Conservation (phyloP, 1,140 invertebrate genomes). For the Aphis craccivora region DNA sequence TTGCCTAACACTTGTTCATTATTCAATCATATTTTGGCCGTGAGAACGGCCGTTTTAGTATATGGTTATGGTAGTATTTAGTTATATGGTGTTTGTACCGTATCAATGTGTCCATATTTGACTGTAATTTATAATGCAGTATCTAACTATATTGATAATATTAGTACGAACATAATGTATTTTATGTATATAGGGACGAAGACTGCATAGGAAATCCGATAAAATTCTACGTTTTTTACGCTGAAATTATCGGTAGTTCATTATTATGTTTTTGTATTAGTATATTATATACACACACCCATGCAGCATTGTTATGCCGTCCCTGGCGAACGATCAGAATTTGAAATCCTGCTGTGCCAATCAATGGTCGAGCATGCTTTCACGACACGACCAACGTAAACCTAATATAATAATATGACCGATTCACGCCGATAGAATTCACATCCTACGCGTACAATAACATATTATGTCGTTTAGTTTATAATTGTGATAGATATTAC, state of each 20-base stretch:
- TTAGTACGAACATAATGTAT: not conserved
- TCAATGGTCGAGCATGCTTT: not conserved
- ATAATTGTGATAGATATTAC: not conserved
- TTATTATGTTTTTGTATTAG: not conserved
- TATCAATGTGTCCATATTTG: no score
- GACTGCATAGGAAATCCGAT: not conserved
- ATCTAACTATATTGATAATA: no score
- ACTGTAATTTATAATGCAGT: no score
- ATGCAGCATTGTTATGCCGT: not conserved
- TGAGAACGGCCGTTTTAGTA: no score
- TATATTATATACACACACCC: not conserved
- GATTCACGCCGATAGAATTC: not conserved
- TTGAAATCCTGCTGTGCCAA: not conserved
- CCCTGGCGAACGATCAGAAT: not conserved
- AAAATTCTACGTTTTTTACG: not conserved
- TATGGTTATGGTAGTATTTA: no score
- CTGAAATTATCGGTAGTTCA: not conserved
- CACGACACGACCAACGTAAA: not conserved
- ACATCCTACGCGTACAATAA: not conserved
- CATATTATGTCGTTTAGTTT: not conserved
- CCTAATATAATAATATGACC: no score
- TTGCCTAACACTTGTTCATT: no score
- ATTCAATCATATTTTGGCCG: no score
- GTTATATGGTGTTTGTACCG: no score
- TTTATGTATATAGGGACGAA: no score